Conservation (phyloP, 2,113 vertebrate species). For the Heliornis fulica region DNA sequence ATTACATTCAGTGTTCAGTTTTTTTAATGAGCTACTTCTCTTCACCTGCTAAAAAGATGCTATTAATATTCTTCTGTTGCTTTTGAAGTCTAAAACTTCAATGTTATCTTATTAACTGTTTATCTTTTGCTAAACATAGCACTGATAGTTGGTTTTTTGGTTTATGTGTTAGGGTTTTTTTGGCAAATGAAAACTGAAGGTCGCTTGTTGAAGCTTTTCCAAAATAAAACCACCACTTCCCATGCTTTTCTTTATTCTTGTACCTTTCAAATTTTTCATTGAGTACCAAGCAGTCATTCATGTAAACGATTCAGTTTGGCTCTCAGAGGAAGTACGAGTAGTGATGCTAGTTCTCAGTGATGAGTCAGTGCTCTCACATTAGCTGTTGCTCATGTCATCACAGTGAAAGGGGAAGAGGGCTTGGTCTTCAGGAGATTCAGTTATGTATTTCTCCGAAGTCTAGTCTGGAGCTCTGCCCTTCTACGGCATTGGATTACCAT, state of each 20-base stretch:
- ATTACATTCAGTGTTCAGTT: background rate
- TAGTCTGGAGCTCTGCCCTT: background rate
- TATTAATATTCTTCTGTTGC: background rate
- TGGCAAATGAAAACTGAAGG: background rate
- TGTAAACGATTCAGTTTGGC: background rate
- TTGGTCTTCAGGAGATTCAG: background rate
- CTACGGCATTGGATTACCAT: background rate
- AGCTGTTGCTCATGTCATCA: fast-evolving
- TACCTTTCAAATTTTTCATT: background rate
- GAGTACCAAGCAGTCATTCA: background rate
- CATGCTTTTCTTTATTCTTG: background rate
- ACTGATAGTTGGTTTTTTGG: background rate
- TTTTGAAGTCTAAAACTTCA: background rate
- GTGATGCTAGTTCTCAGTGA: background rate
- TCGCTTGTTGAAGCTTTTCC: background rate
- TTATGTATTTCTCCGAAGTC: background rate
- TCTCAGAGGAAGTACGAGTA: background rate
- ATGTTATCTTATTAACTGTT: background rate
- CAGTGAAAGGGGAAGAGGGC: background rate
- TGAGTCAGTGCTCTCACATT: background rate
- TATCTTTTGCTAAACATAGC: background rate
- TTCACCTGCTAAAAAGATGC: background rate
- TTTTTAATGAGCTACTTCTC: background rate
- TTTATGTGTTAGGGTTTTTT: too few species aligned
- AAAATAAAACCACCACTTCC: background rate